A percentile compares a stretch with the other conserved stretches of the same genome.
These are phyloP conservation scores for Plusia festucae DNA, from an alignment of 2,888 invertebrate species.

Conservation along the genomic window DNA sequence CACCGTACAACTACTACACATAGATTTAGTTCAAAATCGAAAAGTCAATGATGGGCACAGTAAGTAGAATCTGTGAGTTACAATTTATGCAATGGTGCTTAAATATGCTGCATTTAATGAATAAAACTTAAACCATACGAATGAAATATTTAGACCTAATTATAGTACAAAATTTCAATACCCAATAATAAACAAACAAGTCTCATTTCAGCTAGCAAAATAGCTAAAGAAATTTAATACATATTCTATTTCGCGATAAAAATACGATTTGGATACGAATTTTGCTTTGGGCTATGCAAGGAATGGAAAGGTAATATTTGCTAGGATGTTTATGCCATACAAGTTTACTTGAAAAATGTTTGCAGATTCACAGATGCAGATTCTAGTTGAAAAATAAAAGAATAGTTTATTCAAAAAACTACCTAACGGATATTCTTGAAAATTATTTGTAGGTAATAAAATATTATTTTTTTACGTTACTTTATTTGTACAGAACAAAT, in stretches of 20 bases:
- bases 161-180: too few relatives aligned
- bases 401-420: neutral
- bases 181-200: constrained; percentile 20
- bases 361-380: constrained; percentile 21
- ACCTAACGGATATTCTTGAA: neutral
- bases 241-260: constrained; percentile 63
- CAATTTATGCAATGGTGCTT: too few relatives aligned
- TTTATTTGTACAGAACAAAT: too few relatives aligned
- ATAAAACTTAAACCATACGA: too few relatives aligned
- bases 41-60: too few relatives aligned
- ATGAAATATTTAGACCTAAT: too few relatives aligned
- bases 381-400: constrained; percentile 25
- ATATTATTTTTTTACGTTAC: too few relatives aligned
- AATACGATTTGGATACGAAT: constrained; percentile 62
- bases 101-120: too few relatives aligned
- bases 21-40: too few relatives aligned
- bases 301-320: constrained; percentile 50
- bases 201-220: constrained; percentile 33
- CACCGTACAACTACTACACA: too few relatives aligned
- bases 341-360: constrained; percentile 34
- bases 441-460: neutral
- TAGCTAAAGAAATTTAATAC: constrained; percentile 51
- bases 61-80: too few relatives aligned
- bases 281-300: constrained; percentile 54
- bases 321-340: constrained; percentile 44